Conservation (phyloP, 1,140 invertebrate genomes). For the Hycleus cichorii region DNA sequence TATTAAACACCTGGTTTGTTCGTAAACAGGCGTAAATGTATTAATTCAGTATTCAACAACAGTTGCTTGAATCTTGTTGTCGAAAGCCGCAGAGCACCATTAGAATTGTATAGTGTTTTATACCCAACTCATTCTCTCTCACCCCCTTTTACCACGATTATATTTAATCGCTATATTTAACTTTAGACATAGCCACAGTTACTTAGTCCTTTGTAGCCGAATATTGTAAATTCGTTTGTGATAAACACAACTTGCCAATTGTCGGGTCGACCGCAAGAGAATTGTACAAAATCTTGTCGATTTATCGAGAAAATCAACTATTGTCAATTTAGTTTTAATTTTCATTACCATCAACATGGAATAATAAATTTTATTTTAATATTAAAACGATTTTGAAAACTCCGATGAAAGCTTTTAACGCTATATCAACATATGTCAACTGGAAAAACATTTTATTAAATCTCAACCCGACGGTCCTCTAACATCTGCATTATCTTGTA, state of each 20-base stretch:
- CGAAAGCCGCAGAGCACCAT: slow-evolving; percentile 24
- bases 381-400: slow-evolving; percentile 13
- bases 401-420: slow-evolving; percentile 24
- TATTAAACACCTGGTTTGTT: slow-evolving; percentile 2
- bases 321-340: too few relatives aligned
- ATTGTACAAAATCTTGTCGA: too few relatives aligned
- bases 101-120: slow-evolving; percentile 10
- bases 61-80: slow-evolving; percentile 20
- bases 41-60: slow-evolving; percentile 18
- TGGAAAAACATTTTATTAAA: slow-evolving; percentile 21
- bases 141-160: slow-evolving; percentile 15
- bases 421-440: slow-evolving; percentile 23
- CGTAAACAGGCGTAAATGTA: slow-evolving; percentile 24
- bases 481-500: slow-evolving; percentile 18
- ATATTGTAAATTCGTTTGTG: neutral
- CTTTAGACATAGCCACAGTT: slow-evolving; percentile 19
- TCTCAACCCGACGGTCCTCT: slow-evolving; percentile 12
- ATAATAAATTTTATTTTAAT: too few relatives aligned
- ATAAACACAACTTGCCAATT: slow-evolving; percentile 17
- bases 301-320: too few relatives aligned
- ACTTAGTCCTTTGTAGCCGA: slow-evolving; percentile 5
- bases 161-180: slow-evolving; percentile 28
- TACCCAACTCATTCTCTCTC: slow-evolving; percentile 7
- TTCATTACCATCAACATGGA: too few relatives aligned
- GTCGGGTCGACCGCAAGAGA: neutral